These are phyloP conservation scores for Porites cylindrica DNA, from an alignment of 92 coral and sea anemone species.

Conservation along the genomic window DNA sequence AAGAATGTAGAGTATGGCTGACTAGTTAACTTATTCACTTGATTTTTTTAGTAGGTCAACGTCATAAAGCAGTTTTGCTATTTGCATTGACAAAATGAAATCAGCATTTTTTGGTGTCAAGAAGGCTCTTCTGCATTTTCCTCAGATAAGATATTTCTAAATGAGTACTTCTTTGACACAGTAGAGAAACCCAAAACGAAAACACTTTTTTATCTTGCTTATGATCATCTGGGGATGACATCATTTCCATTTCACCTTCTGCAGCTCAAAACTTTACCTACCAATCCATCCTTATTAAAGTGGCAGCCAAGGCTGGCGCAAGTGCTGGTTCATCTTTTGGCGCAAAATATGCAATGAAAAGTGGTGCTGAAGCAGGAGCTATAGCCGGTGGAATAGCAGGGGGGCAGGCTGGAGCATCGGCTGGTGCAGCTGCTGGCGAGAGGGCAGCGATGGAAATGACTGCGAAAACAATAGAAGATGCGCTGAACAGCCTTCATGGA, in stretches of 20 bases:
- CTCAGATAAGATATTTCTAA: no score
- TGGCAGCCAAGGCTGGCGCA: slow-evolving; percentile 71
- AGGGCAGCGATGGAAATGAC: slow-evolving; percentile 50
- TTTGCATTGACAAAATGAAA: no score
- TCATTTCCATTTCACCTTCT: not conserved
- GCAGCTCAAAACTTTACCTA: slow-evolving; percentile 39
- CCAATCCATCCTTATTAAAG: slow-evolving; percentile 24
- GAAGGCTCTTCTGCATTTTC: no score
- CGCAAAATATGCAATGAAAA: not conserved
- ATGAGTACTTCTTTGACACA: not conserved
- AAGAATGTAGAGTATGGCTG: no score
- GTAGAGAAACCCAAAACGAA: not conserved
- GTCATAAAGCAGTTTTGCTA: no score
- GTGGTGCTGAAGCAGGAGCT: slow-evolving; percentile 70
- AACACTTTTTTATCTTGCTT: not conserved
- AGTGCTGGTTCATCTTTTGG: slow-evolving; percentile 64
- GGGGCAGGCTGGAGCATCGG: slow-evolving; percentile 51
- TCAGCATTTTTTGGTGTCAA: no score
- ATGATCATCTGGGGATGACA: not conserved
- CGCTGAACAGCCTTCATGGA: slow-evolving; percentile 28
- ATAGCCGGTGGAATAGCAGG: slow-evolving; percentile 67
- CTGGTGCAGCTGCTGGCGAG: slow-evolving; percentile 75
- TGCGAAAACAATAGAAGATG: slow-evolving; percentile 47
- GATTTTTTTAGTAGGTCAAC: no score
- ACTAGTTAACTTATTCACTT: no score